Evolutionary conservation across 2,888 invertebrate species (phyloP).

Genomic region (Nipponacmea schrenckii): DNA sequence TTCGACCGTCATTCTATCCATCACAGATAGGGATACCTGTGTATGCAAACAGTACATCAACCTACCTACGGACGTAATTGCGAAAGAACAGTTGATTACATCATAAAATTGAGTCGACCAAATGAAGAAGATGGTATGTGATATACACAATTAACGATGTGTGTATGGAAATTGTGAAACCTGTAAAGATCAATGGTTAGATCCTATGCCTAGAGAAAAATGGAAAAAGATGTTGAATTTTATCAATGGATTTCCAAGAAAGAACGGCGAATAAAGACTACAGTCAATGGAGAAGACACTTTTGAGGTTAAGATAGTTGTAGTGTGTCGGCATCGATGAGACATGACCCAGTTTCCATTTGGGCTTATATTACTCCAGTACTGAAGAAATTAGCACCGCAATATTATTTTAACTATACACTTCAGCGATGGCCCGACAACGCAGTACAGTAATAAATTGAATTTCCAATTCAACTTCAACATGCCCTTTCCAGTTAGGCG

Average conservation of each 20-base stretch:
- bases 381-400: constrained; percentile 20
- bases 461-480: constrained; percentile 58
- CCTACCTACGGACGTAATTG: constrained; percentile 8
- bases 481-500: constrained; percentile 20
- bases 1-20: constrained; percentile 14
- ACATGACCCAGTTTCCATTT: constrained; percentile 63
- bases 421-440: constrained; percentile 54
- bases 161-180: background rate
- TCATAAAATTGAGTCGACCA: background rate
- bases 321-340: constrained; percentile 54
- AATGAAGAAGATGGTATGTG: background rate
- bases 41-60: constrained; percentile 31
- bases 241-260: background rate
- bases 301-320: background rate
- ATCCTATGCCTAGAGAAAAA: background rate
- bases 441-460: constrained; percentile 62
- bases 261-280: background rate
- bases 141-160: background rate
- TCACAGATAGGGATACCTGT: constrained; percentile 32
- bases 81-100: background rate
- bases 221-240: background rate
- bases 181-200: background rate
- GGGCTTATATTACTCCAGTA: constrained; percentile 64
- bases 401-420: background rate
- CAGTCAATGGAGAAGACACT: background rate